These are phyloP conservation scores for Hylaeus volcanicus DNA, from an alignment of 1,140 invertebrate genomes.

Conservation along the genomic window DNA sequence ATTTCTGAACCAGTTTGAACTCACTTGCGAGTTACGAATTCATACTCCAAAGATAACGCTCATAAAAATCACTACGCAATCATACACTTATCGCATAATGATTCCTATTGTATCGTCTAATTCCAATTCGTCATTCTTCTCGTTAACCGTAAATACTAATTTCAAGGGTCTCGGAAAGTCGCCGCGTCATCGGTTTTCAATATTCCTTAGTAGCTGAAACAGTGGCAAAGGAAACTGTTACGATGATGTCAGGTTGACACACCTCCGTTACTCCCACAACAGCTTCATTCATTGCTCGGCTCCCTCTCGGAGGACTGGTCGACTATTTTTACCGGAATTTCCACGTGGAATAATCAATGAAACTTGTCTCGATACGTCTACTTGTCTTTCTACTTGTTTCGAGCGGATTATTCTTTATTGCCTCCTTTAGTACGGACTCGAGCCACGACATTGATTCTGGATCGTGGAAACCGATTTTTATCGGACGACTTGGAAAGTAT, in stretches of 20 bases:
- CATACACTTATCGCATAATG: too few species aligned
- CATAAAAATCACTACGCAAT: too few species aligned
- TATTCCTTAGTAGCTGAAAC: too few species aligned
- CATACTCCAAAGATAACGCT: too few species aligned
- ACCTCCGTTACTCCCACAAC: conserved; percentile 31
- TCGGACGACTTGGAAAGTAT: conserved; percentile 4
- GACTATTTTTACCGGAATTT: conserved; percentile 4
- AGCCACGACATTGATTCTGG: too few species aligned
- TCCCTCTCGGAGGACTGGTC: background rate
- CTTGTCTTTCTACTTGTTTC: background rate
- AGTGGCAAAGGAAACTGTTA: conserved; percentile 3
- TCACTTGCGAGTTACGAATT: too few species aligned
- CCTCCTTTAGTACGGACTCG: too few species aligned
- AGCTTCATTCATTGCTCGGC: conserved; percentile 3
- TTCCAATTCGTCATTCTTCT: too few species aligned
- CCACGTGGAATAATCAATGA: background rate
- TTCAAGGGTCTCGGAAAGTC: background rate
- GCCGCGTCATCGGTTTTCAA: background rate
- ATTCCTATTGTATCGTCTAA: too few species aligned
- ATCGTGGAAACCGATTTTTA: too few species aligned
- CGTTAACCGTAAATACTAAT: background rate
- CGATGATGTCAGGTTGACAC: conserved; percentile 3
- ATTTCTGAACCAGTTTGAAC: too few species aligned
- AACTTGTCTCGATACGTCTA: background rate
- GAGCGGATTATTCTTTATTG: too few species aligned